Evolutionary conservation across 1,140 invertebrate genomes (phyloP).

Genomic region (Hylaeus anthracinus): DNA sequence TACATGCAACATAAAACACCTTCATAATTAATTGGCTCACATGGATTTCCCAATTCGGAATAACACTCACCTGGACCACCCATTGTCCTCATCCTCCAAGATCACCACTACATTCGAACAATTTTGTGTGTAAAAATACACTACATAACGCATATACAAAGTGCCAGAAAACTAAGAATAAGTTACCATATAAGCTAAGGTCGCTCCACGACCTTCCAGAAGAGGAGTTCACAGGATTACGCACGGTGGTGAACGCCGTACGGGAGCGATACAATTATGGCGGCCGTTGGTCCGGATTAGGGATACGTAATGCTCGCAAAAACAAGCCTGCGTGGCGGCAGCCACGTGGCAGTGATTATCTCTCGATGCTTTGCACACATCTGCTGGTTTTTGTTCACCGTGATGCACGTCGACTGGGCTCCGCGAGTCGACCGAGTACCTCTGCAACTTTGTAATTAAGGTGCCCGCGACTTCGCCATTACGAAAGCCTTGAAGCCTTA

Average conservation of each 20-base stretch:
- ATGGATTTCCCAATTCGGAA: too few relatives aligned
- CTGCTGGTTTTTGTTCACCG: conserved; percentile 54
- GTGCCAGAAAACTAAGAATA: too few relatives aligned
- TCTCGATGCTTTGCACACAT: conserved; percentile 62
- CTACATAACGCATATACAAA: too few relatives aligned
- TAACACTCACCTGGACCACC: too few relatives aligned
- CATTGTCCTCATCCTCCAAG: too few relatives aligned
- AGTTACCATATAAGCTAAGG: too few relatives aligned
- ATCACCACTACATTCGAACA: too few relatives aligned
- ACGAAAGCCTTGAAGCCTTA: too few relatives aligned
- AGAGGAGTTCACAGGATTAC: conserved; percentile 55
- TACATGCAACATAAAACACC: too few relatives aligned
- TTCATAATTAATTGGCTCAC: too few relatives aligned
- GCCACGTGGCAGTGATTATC: conserved; percentile 68
- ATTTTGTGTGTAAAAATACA: too few relatives aligned
- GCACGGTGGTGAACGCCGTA: conserved; percentile 55
- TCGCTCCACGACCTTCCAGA: neutral
- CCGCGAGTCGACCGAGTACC: conserved; percentile 50
- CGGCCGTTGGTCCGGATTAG: conserved; percentile 62
- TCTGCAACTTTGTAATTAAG: conserved; percentile 59
- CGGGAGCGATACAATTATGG: conserved; percentile 63
- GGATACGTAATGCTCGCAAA: conserved; percentile 65
- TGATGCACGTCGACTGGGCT: conserved; percentile 48
- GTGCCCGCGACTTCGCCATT: neutral
- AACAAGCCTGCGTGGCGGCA: conserved; percentile 56